A percentile compares a stretch with the other conserved stretches of the same genome.
Conservation (phyloP, 2,888 invertebrate species). For the Hemithea aestivaria region DNA sequence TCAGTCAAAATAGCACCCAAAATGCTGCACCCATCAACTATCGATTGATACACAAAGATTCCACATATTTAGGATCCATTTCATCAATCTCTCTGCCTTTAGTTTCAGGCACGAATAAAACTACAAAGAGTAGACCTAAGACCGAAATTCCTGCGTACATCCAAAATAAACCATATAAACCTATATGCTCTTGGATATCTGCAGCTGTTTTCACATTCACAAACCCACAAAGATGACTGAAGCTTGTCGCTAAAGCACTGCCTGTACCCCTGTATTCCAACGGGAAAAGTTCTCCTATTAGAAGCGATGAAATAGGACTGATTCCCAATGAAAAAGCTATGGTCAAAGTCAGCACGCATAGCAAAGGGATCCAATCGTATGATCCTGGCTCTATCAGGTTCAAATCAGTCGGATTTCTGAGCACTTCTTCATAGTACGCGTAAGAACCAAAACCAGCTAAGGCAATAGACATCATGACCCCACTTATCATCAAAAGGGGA, state of each 20-base stretch:
- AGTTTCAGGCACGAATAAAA: slow-evolving; percentile 92
- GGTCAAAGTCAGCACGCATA: slow-evolving; percentile 90
- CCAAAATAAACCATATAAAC: slow-evolving; percentile 91
- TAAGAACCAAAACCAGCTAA: slow-evolving; percentile 91
- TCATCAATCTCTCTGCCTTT: slow-evolving; percentile 93
- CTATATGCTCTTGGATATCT: slow-evolving; percentile 86
- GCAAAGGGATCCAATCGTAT: slow-evolving; percentile 90
- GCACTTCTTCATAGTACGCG: slow-evolving; percentile 86
- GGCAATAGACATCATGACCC: slow-evolving; percentile 90
- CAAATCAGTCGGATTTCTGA: slow-evolving; percentile 55
- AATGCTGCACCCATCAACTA: slow-evolving; percentile 39
- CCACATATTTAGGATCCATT: slow-evolving; percentile 86
- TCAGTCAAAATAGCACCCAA: slow-evolving; percentile 14
- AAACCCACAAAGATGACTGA: slow-evolving; percentile 92
- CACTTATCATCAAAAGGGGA: slow-evolving; percentile 89
- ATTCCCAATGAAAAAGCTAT: slow-evolving; percentile 90
- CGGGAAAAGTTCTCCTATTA: slow-evolving; percentile 86
- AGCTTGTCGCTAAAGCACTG: slow-evolving; percentile 85
- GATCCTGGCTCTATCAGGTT: slow-evolving; percentile 68
- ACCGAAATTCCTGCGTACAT: slow-evolving; percentile 90
- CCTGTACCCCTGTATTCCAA: slow-evolving; percentile 85
- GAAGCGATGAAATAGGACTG: slow-evolving; percentile 85
- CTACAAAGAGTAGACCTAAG: slow-evolving; percentile 88
- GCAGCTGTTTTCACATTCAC: slow-evolving; percentile 90
- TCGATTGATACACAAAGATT: slow-evolving; percentile 77